phyloP scores from a whole-genome alignment of 2,113 vertebrate species.

The Corythornis vintsioides region DNA sequence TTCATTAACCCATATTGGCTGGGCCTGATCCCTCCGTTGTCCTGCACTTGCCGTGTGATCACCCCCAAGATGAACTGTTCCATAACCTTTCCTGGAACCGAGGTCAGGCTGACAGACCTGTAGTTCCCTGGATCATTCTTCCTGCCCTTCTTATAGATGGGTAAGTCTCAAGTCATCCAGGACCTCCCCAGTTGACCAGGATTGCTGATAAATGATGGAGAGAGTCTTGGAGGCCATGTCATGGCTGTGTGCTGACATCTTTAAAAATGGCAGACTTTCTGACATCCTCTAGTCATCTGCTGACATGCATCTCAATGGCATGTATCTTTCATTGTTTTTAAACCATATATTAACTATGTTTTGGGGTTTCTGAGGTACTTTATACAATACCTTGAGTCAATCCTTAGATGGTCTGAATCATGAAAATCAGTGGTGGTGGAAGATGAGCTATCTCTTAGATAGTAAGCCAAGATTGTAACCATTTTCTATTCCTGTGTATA shows the following conservation, averaged over 20 bases:
- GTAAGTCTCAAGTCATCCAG: too few species aligned
- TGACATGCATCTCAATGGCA: background rate
- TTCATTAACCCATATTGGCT: too few species aligned
- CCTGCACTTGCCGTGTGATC: too few species aligned
- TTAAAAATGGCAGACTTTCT: background rate
- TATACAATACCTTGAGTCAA: background rate
- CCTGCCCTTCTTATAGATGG: too few species aligned
- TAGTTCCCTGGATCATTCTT: too few species aligned
- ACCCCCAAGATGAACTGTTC: too few species aligned
- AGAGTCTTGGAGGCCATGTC: too few species aligned
- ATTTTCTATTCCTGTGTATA: background rate
- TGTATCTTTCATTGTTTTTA: background rate
- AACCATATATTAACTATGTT: background rate
- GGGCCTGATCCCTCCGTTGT: too few species aligned
- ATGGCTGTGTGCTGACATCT: background rate
- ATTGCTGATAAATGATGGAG: too few species aligned
- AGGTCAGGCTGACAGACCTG: too few species aligned
- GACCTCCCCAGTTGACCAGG: too few species aligned
- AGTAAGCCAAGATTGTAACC: background rate
- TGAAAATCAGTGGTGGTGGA: background rate
- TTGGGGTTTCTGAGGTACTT: background rate
- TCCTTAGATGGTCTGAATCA: background rate
- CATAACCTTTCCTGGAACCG: too few species aligned
- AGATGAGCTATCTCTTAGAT: background rate
- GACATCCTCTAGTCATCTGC: background rate